A percentile compares a stretch with the other conserved stretches of the same genome.
Evolutionary conservation across 2,113 vertebrate genomes (phyloP).

Genomic region (Nestor notabilis): DNA sequence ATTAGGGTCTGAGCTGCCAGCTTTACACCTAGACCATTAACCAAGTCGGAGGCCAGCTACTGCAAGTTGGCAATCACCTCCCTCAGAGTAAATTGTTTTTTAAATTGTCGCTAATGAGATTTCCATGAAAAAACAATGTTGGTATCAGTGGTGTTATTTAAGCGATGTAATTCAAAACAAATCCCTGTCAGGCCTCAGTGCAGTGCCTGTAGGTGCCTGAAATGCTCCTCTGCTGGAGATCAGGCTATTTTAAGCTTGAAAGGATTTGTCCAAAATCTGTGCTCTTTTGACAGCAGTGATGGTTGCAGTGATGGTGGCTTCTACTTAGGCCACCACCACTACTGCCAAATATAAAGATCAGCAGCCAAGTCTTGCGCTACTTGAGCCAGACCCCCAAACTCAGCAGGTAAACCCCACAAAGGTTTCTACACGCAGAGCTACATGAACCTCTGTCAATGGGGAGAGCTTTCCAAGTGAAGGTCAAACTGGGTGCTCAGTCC

Average conservation of each 20-base stretch:
- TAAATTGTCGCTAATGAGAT: not conserved
- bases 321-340: not conserved
- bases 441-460: accelerated
- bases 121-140: not conserved
- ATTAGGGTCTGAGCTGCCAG: not conserved
- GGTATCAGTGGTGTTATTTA: not conserved
- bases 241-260: not conserved
- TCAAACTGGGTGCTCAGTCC: not conserved
- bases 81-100: not conserved
- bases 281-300: not conserved
- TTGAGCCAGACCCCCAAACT: not conserved
- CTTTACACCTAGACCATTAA: not conserved
- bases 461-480: not conserved
- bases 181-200: not conserved
- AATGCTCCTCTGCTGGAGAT: not conserved
- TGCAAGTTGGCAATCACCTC: not conserved
- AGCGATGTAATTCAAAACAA: not conserved
- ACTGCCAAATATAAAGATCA: not conserved
- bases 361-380: not conserved
- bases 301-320: not conserved
- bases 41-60: not conserved
- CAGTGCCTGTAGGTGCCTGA: not conserved
- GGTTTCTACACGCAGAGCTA: not conserved
- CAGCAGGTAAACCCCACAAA: not conserved
- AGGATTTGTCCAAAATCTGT: not conserved